Evolutionary conservation across 2,113 vertebrate genomes (phyloP), one percentile per base, ranked within the genome.

Genomic region (Zapus hudsonius): DNA sequence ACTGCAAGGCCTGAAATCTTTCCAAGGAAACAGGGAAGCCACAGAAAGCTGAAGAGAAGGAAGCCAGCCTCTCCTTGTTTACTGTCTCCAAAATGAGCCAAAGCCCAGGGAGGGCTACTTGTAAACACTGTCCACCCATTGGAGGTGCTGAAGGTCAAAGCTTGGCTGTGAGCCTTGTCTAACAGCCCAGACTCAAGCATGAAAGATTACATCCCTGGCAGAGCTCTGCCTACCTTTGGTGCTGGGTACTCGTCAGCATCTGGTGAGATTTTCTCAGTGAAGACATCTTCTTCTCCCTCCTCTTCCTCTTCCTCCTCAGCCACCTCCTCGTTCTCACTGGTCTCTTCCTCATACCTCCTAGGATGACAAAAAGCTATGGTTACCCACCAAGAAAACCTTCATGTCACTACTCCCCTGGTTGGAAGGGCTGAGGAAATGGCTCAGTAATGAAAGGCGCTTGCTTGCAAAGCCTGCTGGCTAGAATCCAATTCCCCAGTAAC

Each of bases 271-370:
- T 95, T 94, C 82, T 95, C 95, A 15, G 64, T 0, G 5, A 96
- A 96, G 22, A 95, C 16, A 0, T 82, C 94, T 27, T 96, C 95
- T 11, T 93, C 97, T 78, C 96, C 98, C 55, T 97, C 97, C 80
- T 97, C 98, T 36, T 97, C 98, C 40, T 97, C 97, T 83, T 98
- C 98, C 44, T 97, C 98, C 80, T 98, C 98, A 82, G 55, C 97
- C 88, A 66, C 96, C 69, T 63, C 97, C 97, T 96, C 93, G 0
- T 95, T 94, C 84, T 97, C 96, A 0, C 97, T 97, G 23, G 98
- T 97, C 52, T 98, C 95, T 52, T 98, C 98, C 87, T 98, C 97
- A 0, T 96, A 95, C 86, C 98, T 97, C 98, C 98, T 98, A 67
- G 64, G 69, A 75, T n/a, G 78, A 91, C 85, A 92, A 44, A 23